These are phyloP conservation scores for Lophius piscatorius DNA, from an alignment of 2,113 vertebrate genomes.

Conservation along the genomic window DNA sequence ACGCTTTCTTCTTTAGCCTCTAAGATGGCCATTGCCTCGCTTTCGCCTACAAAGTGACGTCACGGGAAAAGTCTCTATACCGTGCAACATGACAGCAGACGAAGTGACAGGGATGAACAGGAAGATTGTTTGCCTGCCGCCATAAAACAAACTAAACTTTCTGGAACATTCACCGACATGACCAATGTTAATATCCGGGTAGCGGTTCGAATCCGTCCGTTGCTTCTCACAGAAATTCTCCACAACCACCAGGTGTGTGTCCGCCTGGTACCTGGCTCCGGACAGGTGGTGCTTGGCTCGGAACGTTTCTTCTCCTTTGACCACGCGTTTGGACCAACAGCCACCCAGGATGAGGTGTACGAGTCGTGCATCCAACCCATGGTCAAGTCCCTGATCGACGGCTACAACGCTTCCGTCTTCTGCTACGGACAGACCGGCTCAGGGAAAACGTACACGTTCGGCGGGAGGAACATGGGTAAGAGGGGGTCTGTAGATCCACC, in stretches of 20 bases:
- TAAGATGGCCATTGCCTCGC: too few species aligned
- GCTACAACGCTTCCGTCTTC: slow-evolving; percentile 91
- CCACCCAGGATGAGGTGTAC: slow-evolving; percentile 87
- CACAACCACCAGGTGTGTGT: slow-evolving; percentile 87
- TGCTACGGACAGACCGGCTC: slow-evolving; percentile 94
- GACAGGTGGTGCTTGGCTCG: slow-evolving; percentile 85
- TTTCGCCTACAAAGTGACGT: too few species aligned
- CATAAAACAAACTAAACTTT: too few species aligned
- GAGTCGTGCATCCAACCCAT: slow-evolving; percentile 85
- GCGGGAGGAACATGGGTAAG: slow-evolving; percentile 84
- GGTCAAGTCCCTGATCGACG: slow-evolving; percentile 82
- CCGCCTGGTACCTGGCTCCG: slow-evolving; percentile 79
- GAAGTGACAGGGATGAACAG: too few species aligned
- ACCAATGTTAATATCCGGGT: slow-evolving; percentile 87
- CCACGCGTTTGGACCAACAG: slow-evolving; percentile 87
- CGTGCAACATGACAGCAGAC: too few species aligned
- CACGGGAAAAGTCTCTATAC: too few species aligned
- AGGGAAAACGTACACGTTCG: slow-evolving; percentile 92
- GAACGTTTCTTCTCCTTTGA: slow-evolving; percentile 89
- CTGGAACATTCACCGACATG: slow-evolving; percentile 59
- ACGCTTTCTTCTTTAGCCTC: too few species aligned
- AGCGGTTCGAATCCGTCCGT: slow-evolving; percentile 89
- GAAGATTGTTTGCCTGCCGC: too few species aligned
- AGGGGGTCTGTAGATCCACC: too few species aligned
- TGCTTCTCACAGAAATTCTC: slow-evolving; percentile 88